These are phyloP conservation scores for Agrypnus murinus DNA, from an alignment of 2,888 invertebrate species.

Conservation along the genomic window DNA sequence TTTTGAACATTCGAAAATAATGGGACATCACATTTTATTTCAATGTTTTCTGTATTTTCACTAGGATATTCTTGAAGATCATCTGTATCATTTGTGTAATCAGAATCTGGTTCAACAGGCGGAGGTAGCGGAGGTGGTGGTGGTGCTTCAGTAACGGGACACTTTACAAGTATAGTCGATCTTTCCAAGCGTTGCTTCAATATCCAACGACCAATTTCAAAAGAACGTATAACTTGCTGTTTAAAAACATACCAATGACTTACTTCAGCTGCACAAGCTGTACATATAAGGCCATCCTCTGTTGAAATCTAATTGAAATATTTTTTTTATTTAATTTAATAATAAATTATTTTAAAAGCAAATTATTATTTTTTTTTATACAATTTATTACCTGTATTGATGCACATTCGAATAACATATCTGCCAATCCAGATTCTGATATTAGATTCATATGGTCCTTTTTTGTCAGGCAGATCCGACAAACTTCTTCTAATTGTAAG, in stretches of 20 bases:
- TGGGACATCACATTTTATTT: constrained; percentile 16
- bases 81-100: background rate
- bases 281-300: constrained; percentile 52
- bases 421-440: constrained; percentile 54
- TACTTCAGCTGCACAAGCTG: constrained; percentile 53
- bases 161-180: constrained; percentile 11
- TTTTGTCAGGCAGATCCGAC: constrained; percentile 55
- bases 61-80: constrained; percentile 9
- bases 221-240: constrained; percentile 52
- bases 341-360: background rate
- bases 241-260: constrained; percentile 56
- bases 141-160: constrained; percentile 15
- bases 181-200: constrained; percentile 31
- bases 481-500: constrained; percentile 55
- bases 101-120: background rate
- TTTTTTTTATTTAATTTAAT: too few relatives aligned
- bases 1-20: background rate
- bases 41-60: constrained; percentile 11
- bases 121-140: too few relatives aligned
- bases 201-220: constrained; percentile 56
- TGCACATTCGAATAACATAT: constrained; percentile 56
- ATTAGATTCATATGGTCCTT: constrained; percentile 55
- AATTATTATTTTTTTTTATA: too few relatives aligned
- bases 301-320: background rate
- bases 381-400: constrained; percentile 55